Evolutionary conservation across 2,113 vertebrate species (phyloP).

Genomic region (Cephalopterus ornatus): DNA sequence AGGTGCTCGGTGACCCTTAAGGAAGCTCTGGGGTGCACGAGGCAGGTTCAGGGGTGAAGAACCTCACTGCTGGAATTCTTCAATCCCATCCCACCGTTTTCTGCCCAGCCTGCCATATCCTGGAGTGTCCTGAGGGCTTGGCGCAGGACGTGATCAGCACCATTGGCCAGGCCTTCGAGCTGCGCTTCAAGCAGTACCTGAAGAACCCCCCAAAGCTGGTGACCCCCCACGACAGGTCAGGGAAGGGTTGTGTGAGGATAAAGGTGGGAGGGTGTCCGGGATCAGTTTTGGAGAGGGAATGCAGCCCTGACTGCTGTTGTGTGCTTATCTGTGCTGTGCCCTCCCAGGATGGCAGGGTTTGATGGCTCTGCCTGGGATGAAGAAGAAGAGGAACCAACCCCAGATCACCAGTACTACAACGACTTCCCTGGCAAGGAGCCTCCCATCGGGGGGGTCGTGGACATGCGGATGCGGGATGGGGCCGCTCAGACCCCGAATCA

Average conservation of each 20-base stretch:
- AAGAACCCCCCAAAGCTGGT: conserved; percentile 97
- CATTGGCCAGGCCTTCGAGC: conserved; percentile 95
- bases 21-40: background rate
- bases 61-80: background rate
- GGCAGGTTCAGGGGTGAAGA: background rate
- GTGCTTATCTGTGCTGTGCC: background rate
- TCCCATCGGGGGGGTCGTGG: conserved; percentile 90
- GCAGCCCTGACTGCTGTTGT: background rate
- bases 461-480: conserved; percentile 84
- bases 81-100: background rate
- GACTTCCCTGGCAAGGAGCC: conserved; percentile 97
- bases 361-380: conserved; percentile 98
- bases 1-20: no score
- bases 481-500: conserved; percentile 69
- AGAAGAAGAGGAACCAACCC: conserved; percentile 77
- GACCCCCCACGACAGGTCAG: conserved; percentile 93
- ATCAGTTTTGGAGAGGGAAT: background rate
- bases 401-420: conserved; percentile 95
- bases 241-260: background rate
- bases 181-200: conserved; percentile 98
- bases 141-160: conserved; percentile 99
- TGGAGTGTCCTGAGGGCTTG: conserved; percentile 93
- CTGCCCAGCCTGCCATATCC: conserved; percentile 89
- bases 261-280: no score
- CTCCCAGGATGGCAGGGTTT: conserved; percentile 91